A percentile compares a stretch with the other conserved stretches of the same genome.
phyloP scores from a whole-genome alignment of 2,797 vertebrate genomes.

The Amazona ochrocephala region DNA sequence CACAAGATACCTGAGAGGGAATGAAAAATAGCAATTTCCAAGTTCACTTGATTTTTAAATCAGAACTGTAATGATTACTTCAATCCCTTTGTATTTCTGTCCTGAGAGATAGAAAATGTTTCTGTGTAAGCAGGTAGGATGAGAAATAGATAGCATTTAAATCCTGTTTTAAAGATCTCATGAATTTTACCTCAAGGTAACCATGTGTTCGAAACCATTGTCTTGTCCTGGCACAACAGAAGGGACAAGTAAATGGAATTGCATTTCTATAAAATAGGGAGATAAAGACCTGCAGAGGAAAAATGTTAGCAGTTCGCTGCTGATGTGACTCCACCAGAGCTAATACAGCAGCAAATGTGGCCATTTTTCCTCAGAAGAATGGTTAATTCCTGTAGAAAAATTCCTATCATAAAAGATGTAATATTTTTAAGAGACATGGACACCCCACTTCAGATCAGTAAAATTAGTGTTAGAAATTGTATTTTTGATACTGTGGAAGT shows the following conservation, averaged over 20 bases:
- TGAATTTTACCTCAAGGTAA: neutral
- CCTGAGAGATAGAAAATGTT: neutral
- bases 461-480: neutral
- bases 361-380: neutral
- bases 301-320: neutral
- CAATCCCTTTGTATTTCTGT: neutral
- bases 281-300: neutral
- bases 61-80: neutral
- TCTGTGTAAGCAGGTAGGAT: neutral
- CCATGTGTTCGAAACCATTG: neutral
- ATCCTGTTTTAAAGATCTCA: neutral
- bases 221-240: neutral
- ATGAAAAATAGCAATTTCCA: neutral
- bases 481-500: neutral
- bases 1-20: neutral
- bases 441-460: neutral
- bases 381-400: neutral
- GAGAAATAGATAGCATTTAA: neutral
- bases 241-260: neutral
- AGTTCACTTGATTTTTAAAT: conserved; percentile 3
- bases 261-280: neutral
- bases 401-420: neutral
- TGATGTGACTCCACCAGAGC: neutral
- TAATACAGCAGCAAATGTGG: neutral
- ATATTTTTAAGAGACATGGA: neutral